Evolutionary conservation across 2,888 invertebrate genomes (phyloP).

Genomic region (Alloplasta piceator): DNA sequence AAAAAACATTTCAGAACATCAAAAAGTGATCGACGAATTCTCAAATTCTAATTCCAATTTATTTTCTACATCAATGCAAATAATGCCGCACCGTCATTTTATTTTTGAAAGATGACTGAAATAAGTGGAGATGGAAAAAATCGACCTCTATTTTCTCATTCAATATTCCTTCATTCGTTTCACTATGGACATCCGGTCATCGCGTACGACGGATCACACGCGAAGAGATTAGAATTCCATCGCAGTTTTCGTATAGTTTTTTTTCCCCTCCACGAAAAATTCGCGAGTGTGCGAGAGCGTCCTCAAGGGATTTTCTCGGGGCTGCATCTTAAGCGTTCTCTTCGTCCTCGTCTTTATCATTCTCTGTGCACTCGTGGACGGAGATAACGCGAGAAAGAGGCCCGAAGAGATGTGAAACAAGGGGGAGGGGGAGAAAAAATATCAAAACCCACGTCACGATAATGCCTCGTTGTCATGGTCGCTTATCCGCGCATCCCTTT

Average conservation of each 20-base stretch:
- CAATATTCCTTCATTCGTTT: constrained; percentile 38
- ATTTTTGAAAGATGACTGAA: no score
- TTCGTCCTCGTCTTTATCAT: constrained; percentile 61
- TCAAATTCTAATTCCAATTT: no score
- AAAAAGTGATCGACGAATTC: no score
- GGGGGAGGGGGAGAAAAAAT: constrained; percentile 15
- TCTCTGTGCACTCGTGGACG: constrained; percentile 30
- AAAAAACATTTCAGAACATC: no score
- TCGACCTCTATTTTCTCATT: constrained; percentile 24
- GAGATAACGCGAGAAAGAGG: constrained; percentile 38
- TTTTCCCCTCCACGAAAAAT: constrained; percentile 20
- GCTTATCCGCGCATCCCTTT: constrained; percentile 34
- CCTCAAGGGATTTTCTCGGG: constrained; percentile 72
- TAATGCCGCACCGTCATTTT: no score
- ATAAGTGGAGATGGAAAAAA: not conserved
- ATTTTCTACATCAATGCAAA: no score
- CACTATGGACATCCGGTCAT: constrained; percentile 10
- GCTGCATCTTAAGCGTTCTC: constrained; percentile 77
- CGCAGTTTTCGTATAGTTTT: constrained; percentile 75
- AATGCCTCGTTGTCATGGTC: constrained; percentile 38
- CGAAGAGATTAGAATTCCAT: constrained; percentile 78
- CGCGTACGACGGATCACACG: constrained; percentile 29
- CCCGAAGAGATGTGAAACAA: constrained; percentile 34
- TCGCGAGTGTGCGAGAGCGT: constrained; percentile 65
- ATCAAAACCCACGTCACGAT: constrained; percentile 59